Base-by-base conservation (phyloP, 2,797 vertebrate genomes). In the Poecilia picta region DNA sequence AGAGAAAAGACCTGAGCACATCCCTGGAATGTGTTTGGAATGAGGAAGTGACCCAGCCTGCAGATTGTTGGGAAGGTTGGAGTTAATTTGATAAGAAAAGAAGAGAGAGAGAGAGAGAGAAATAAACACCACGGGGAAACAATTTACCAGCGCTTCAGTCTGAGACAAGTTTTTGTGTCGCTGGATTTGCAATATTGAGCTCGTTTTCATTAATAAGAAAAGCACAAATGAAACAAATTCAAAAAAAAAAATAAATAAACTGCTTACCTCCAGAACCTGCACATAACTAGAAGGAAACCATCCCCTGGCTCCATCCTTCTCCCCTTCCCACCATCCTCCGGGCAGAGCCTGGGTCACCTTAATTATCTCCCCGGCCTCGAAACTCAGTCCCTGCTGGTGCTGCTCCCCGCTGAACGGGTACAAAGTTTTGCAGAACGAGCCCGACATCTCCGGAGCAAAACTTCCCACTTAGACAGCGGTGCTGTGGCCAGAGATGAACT, bases 281-380 rank as follows among this genome's bases (percentile, higher is more conserved):
- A 99, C 98, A 39, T 99, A 99, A 86, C 97, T 98, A 23, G 98
- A 97, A 13, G 98, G 98, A 92, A 99, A 99, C 98, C 98, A 99
- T 33, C 98, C 98, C 0, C 96, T 92, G 62, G 89, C 89, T 82
- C 97, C 98, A 87, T 98, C 97, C 90, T 96, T 97, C 96, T 99
- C 97, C 45, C 98, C 98, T 94, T 99, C 98, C 98, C 98, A 99
- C 98, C 98, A 99, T 85, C 98, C 98, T 75, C 97, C 98, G 78
- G 97, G 96, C 74, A 96, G 92, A 89, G 96, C 95, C 93, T 98
- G 98, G 73, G 97, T 94, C 86, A 99, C 94, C 76, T 94, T 95
- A 81, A 99, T 95, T 28, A 97, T 89, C 77, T 98, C 98, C 36
- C 98, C 98, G 11, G 96, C 96, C 57, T 96, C 94, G 90, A 99